Base-by-base conservation (phyloP, 2,888 invertebrate genomes). In the Patella pellucida region DNA sequence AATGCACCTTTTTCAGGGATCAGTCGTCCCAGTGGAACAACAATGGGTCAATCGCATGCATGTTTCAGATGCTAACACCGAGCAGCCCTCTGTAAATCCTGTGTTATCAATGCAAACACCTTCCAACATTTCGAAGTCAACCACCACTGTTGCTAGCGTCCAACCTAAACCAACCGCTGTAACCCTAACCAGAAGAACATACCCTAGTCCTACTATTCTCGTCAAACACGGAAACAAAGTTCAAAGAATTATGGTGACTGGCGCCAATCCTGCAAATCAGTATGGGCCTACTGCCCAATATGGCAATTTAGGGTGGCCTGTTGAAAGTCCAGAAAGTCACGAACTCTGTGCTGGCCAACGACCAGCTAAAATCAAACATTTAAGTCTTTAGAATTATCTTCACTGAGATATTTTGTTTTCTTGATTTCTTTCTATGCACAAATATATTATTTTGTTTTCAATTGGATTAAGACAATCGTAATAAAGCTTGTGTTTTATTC, bases 141-240 rank as follows among this genome's bases (percentile, higher is more conserved):
- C 80, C 70, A 79, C 79, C 75, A 82, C 81, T 71, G 83, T 84
- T 73, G 82, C 85, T 77, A 85, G 62, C 23, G 62, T 62, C 62
- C 19, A 23, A 62, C 62, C 62, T 23, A 62, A 79, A 56, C 79
- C 79, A 72, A 81, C 81, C 76, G 78, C 78, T 72, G 78, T 84
- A 67, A 76, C 85, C 73, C 80, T 86, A 68, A 84, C 85, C 69
- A 80, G 86, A 71, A 81, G 86, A 69, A 81, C 86, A n/a, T 86
- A 84, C 79, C 83, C 79, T 71, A 86, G 82, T 78, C 85, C 86
- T 62, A 86, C 86, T 52, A 84, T 86, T 74, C 83, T 88, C 71
- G 85, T 88, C 56, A 86, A 87, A 76, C 87, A 88, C 82, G 87
- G 88, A 71, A 83, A 87, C 78, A 88, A 88, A 83, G 85, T 88